These are phyloP conservation scores for Cecropterus lyciades DNA, from an alignment of 1,140 invertebrate genomes.

Conservation along the genomic window DNA sequence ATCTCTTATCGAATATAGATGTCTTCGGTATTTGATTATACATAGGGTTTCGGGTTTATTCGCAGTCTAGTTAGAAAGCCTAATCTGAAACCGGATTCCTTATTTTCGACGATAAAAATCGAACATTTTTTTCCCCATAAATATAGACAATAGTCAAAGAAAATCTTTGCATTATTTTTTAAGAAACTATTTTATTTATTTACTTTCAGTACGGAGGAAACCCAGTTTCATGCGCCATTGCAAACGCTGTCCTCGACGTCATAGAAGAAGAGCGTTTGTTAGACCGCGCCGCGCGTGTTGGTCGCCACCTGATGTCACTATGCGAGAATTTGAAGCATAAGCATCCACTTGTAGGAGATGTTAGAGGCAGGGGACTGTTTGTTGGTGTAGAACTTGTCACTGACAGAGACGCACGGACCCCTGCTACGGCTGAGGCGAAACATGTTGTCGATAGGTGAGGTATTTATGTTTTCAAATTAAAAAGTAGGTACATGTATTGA, in stretches of 20 bases:
- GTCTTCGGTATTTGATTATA: no score
- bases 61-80: no score
- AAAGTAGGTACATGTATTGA: no score
- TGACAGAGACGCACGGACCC: constrained; percentile 90
- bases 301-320: constrained; percentile 90
- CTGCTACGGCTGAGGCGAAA: constrained; percentile 93
- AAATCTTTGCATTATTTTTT: no score
- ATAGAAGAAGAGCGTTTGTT: constrained; percentile 95
- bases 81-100: no score
- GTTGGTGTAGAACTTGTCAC: constrained; percentile 97
- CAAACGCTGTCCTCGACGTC: constrained; percentile 97
- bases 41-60: no score
- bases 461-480: neutral
- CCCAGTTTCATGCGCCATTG: constrained; percentile 98
- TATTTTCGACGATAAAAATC: no score
- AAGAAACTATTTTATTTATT: no score
- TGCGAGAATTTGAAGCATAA: constrained; percentile 89
- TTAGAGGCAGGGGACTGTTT: constrained; percentile 95
- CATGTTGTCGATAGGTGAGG: constrained; percentile 90
- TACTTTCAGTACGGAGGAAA: constrained; percentile 96
- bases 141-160: no score
- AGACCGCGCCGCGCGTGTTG: constrained; percentile 92
- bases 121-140: no score
- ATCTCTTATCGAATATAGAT: no score
- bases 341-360: constrained; percentile 93